Conservation (phyloP, 2,888 invertebrate species). For the Nymphalis c-album region DNA sequence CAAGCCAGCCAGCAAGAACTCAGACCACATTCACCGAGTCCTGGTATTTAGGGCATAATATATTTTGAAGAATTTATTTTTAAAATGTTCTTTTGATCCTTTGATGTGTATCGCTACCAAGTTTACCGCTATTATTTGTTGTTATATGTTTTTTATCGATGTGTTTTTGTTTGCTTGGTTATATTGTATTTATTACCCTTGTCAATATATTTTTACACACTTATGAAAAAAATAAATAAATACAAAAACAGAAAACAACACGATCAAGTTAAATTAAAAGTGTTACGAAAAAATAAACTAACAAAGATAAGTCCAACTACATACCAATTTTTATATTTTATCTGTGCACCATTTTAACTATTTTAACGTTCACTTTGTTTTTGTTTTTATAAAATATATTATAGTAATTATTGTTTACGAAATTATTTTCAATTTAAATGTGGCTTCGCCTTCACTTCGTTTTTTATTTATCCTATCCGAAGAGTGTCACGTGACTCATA, state of each 20-base stretch:
- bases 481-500: conserved; percentile 52
- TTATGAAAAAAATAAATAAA: not conserved
- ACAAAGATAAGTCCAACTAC: not conserved
- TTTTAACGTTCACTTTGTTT: not conserved
- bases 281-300: no score
- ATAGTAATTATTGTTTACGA: not conserved
- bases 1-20: conserved; percentile 93
- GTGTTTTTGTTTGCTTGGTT: conserved; percentile 1
- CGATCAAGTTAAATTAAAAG: no score
- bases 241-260: no score
- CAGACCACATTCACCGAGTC: conserved; percentile 89
- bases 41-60: conserved; percentile 75
- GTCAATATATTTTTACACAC: not conserved
- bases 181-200: not conserved
- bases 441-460: conserved; percentile 28
- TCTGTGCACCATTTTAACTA: not conserved
- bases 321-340: not conserved
- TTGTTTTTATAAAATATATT: conserved; percentile 3
- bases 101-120: conserved; percentile 4
- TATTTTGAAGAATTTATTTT: not conserved
- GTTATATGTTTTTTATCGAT: not conserved
- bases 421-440: conserved; percentile 15
- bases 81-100: not conserved
- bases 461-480: conserved; percentile 44
- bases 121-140: not conserved